These are phyloP conservation scores for Apocheima hispidaria DNA, from an alignment of 2,888 invertebrate species.

Conservation along the genomic window DNA sequence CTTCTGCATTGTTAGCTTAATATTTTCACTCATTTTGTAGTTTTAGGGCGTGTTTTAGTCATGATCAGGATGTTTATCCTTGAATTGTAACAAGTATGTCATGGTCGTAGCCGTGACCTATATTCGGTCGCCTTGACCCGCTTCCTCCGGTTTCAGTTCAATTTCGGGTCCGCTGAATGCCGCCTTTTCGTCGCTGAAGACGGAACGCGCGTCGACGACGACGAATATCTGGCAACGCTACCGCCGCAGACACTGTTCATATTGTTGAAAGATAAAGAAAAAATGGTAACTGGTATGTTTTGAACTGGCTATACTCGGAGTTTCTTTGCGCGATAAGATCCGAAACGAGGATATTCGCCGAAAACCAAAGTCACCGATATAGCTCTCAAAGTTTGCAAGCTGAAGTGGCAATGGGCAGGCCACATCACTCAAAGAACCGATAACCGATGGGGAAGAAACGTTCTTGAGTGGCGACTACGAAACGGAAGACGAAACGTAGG, in stretches of 20 bases:
- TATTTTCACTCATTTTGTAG: constrained; percentile 17
- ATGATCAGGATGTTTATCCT: constrained; percentile 54
- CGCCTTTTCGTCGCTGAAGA: constrained; percentile 87
- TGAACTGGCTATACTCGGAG: too few relatives aligned
- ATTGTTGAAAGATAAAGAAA: constrained; percentile 78
- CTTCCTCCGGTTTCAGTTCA: constrained; percentile 73
- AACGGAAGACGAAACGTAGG: too few relatives aligned
- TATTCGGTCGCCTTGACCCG: constrained; percentile 67
- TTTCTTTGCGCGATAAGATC: too few relatives aligned
- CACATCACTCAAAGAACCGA: too few relatives aligned
- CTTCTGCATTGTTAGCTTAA: constrained; percentile 13
- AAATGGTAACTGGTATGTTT: constrained; percentile 86
- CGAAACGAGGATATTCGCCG: too few relatives aligned
- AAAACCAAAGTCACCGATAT: too few relatives aligned
- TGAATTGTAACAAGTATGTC: constrained; percentile 56
- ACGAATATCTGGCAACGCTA: constrained; percentile 91
- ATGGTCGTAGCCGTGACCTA: constrained; percentile 73
- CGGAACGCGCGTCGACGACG: constrained; percentile 90
- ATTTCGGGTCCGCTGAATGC: constrained; percentile 78
- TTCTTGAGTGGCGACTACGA: too few relatives aligned
- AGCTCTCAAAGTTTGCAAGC: too few relatives aligned
- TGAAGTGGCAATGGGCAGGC: too few relatives aligned
- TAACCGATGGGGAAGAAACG: too few relatives aligned
- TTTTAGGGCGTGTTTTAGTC: constrained; percentile 48
- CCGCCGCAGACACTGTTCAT: constrained; percentile 92